Evolutionary conservation across 2,113 vertebrate genomes (phyloP), one percentile per base, ranked within the genome.

Genomic region (Nesogale talazaci): DNA sequence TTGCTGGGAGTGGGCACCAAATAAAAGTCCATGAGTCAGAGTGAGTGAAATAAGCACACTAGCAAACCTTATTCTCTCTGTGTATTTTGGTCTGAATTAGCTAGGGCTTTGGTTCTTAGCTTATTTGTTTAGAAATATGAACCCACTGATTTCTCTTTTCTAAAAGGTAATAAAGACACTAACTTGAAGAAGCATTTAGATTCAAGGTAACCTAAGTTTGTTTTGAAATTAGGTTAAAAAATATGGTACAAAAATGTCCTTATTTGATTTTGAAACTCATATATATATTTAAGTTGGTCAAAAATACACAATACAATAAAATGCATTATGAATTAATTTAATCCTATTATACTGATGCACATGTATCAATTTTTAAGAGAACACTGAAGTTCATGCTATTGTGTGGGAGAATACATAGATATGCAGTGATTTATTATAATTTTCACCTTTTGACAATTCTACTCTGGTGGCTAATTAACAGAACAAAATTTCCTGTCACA

Each of bases 391-490:
- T 76, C 8, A 67, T 29, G 29, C n/a, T 16, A 0, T 65, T 91
- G 84, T 65, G 42, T 25, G 14, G n/a, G 40, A n/a, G 27, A 38
- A 84, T 79, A 9, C 14, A 29, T 29, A 83, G 75, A 36, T 19
- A 52, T 52, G 46, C 46, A 52, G 46, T 52, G 52, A 77, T 72
- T 61, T 70, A 86, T 77, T 87, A 70, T 12, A 56, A 72, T 91
- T 40, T 82, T 89, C 46, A 88, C 82, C 59, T 95, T 96, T 91
- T 61, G 89, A 88, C 84, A 80, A 38, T 63, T 77, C n/a, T 65
- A 77, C 52, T 91, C 69, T 46, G 70, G n/a, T 79, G 91, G 34
- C 78, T 96, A 95, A 96, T 94, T 96, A 91, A 83, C 65, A 91
- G 82, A 86, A 89, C 78, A 90, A 89, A 82, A 19, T 79, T 46